Base-by-base conservation (phyloP, 2,888 invertebrate species). In the Apodemia mormo region DNA sequence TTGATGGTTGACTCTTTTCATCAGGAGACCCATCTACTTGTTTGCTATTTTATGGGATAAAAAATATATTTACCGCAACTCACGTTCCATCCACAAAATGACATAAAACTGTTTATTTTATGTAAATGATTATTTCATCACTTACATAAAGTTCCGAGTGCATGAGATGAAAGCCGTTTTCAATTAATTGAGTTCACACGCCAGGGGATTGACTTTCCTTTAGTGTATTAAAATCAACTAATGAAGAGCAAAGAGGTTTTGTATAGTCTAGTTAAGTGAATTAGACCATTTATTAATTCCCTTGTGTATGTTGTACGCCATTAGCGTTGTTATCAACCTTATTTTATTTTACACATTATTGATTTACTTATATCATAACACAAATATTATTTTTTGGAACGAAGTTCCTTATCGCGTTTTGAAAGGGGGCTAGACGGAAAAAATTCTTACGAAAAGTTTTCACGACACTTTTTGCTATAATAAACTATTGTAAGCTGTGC, bases 191-290 rank as follows among this genome's bases (percentile, higher is more conserved):
- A 30, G 56, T 58, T 58, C 56, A 58, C 10, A 58, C 49, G 49
- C 56, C 56, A 30, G 30, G 29, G 56, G 56, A 58, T 58, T 30
- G 56, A 12, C 22, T 49, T 29, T 58, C 56, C 56, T 58, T 58
- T 58, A 58, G 22, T 29, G 56, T 58, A 58, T 58, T 58, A 29
- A 58, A 58, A 58, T 58, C 56, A 29, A 30, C 10, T 22, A 58
- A 58, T 58, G 49, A 49, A 49, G 14, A 49, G 14, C 49, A 14
- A 5, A 58, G 56, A 22, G 22, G 56, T 58, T 58, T 58, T 22
- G 12, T 30, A 49, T 14, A 49, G 49, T 14, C 49, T 49, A 14
- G 22, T 9, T 30, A 30, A 58, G 22, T 58, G 56, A 58, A 30
- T 58, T 30, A 58, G 9, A 58, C 10, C 9, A 30, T 22, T 10